phyloP scores from a whole-genome alignment of 2,888 invertebrate species.

The Vesta saturnalis region DNA sequence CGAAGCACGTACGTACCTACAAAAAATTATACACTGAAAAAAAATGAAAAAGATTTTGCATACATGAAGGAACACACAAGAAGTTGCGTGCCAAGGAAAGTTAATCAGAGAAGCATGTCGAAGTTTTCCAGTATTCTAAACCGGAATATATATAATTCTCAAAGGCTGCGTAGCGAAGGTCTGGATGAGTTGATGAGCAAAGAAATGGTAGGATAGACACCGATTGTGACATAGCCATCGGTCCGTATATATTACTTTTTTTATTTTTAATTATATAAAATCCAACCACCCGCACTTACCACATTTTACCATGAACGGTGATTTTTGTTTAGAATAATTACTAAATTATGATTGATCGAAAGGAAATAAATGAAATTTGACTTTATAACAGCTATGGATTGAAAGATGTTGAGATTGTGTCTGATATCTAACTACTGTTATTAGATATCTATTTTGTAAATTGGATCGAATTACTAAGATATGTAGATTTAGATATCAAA shows the following conservation, averaged over 20 bases:
- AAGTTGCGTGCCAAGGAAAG: slow-evolving; percentile 26
- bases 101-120: slow-evolving; percentile 25
- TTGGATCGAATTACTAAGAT: slow-evolving; percentile 10
- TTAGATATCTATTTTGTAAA: slow-evolving; percentile 7
- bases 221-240: slow-evolving; percentile 32
- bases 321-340: not conserved
- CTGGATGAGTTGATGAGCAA: slow-evolving; percentile 23
- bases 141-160: slow-evolving; percentile 21
- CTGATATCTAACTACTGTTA: slow-evolving; percentile 6
- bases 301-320: not conserved
- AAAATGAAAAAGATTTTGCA: slow-evolving; percentile 1
- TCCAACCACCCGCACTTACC: slow-evolving; percentile 5
- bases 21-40: slow-evolving; percentile 1
- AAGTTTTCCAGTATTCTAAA: slow-evolving; percentile 28
- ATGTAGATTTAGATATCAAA: not conserved
- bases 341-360: not conserved
- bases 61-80: slow-evolving; percentile 28
- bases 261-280: slow-evolving; percentile 14
- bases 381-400: not conserved
- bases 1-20: not conserved
- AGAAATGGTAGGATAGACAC: slow-evolving; percentile 23
- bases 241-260: slow-evolving; percentile 15
- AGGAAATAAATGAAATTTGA: not conserved
- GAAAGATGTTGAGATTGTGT: not conserved
- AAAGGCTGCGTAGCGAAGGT: slow-evolving; percentile 24